Evolutionary conservation across 2,797 vertebrate species (phyloP), one percentile per base, ranked within the genome.

Genomic region (Lophotriccus pileatus): DNA sequence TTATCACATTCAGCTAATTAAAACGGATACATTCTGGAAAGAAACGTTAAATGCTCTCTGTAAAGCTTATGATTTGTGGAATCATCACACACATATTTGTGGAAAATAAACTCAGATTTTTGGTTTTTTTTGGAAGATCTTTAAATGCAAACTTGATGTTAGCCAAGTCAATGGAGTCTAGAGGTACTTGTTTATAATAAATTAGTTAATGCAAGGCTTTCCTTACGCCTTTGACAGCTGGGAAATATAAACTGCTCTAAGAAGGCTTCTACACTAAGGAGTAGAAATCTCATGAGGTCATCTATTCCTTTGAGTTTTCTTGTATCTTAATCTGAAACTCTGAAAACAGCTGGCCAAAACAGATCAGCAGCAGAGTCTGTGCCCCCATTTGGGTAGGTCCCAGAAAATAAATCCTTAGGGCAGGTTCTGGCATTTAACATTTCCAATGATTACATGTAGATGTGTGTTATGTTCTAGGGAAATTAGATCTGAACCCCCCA

Each of bases 201-300:
- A 81, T 88, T 90, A 87, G 67, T 94, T 63, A 94, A 63, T 56
- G 30, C 25, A 67, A 84, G 41, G 34, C 12, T 94, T 91, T 95
- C 37, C 24, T 90, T 90, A 74, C 60, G 59, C 84, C 41, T 86
- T 91, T 67, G 63, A 75, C 79, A 94, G 74, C 73, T 94, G 87
- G 67, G 37, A 90, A 96, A 79, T 79, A 58, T 68, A 75, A 95
- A 87, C 59, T 93, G 47, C 22, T 88, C 30, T 84, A 76, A 67
- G 80, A 27, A 56, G 62, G 59, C 24, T 91, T 96, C 62, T 90
- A 25, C 55, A 52, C 52, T 76, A 55, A 79, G 66, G 66, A 95
- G 34, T 79, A 70, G 78, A 95, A 96, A 94, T 93, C 84, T 91
- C 74, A 41, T 74, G 85, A 91, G 79, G 53, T 91, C 55, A 91